Conservation (phyloP, 2,888 invertebrate species). For the Ceriagrion tenellum region DNA sequence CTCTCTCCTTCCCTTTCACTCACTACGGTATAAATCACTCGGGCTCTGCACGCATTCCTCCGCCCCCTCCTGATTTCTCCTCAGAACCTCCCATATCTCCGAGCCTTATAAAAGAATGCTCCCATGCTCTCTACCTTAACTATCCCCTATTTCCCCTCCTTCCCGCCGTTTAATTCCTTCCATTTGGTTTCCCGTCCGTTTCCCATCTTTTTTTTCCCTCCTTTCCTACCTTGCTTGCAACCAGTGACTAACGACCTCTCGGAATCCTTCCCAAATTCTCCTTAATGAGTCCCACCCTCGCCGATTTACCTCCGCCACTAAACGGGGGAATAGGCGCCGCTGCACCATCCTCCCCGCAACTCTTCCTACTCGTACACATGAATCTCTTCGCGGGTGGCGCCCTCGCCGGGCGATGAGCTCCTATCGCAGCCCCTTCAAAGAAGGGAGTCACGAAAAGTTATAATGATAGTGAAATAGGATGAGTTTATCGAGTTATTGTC, state of each 20-base stretch:
- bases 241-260: conserved; percentile 3
- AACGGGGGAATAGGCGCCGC: background rate
- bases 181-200: too few relatives aligned
- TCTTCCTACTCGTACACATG: too few relatives aligned
- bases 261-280: background rate
- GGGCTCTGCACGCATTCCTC: background rate
- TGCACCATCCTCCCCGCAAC: background rate
- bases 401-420: too few relatives aligned
- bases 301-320: background rate
- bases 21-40: background rate
- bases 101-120: background rate
- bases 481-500: too few relatives aligned
- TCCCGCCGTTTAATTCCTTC: background rate
- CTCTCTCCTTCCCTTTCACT: background rate
- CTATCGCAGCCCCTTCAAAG: too few relatives aligned
- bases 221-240: background rate
- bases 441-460: too few relatives aligned
- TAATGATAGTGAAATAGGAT: too few relatives aligned
- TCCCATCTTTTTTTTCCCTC: background rate
- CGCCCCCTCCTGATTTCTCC: background rate
- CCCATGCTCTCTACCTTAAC: background rate
- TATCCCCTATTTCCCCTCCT: background rate
- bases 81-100: background rate
- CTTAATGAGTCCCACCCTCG: background rate
- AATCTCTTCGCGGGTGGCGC: too few relatives aligned